Percentiles rank a stretch among this genome's conserved stretches.
These are phyloP conservation scores for Mamestra brassicae DNA, from an alignment of 2,888 invertebrate genomes.

Conservation along the genomic window DNA sequence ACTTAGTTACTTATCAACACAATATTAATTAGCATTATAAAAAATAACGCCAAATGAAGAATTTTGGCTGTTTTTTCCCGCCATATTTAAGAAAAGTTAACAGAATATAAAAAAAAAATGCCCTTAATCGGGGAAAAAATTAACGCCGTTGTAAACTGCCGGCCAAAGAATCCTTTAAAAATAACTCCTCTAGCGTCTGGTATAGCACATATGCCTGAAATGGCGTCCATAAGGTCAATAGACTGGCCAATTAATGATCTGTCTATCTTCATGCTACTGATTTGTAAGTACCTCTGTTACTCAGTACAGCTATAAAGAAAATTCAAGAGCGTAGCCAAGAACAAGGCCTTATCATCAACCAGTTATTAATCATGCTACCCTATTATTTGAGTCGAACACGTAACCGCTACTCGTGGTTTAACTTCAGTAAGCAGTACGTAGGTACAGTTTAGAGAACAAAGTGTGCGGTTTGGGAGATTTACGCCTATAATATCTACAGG, in stretches of 20 bases:
- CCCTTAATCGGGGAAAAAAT: too few species aligned
- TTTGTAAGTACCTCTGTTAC: background rate
- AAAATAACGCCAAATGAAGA: too few species aligned
- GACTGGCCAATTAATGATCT: background rate
- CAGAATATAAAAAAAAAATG: too few species aligned
- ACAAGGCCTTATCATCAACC: background rate
- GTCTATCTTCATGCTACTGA: too few species aligned
- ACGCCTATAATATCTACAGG: constrained; percentile 17
- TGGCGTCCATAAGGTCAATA: background rate
- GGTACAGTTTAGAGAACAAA: constrained; percentile 19
- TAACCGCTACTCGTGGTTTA: constrained; percentile 18
- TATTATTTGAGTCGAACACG: constrained; percentile 19
- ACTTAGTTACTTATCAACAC: background rate
- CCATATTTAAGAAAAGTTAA: too few species aligned
- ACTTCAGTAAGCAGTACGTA: constrained; percentile 12
- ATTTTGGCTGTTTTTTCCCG: too few species aligned
- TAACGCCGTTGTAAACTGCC: too few species aligned
- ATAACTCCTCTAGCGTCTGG: too few species aligned
- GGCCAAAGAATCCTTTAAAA: too few species aligned
- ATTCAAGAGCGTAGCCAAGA: background rate
- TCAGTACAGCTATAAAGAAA: background rate
- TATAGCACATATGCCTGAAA: background rate
- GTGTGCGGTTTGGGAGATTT: constrained; percentile 36
- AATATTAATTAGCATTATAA: background rate
- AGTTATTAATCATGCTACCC: background rate